Percentiles rank a stretch among this genome's conserved stretches.
These are phyloP conservation scores for Rhinolophus ferrumequinum DNA, from an alignment of 2,113 vertebrate species.

Conservation along the genomic window DNA sequence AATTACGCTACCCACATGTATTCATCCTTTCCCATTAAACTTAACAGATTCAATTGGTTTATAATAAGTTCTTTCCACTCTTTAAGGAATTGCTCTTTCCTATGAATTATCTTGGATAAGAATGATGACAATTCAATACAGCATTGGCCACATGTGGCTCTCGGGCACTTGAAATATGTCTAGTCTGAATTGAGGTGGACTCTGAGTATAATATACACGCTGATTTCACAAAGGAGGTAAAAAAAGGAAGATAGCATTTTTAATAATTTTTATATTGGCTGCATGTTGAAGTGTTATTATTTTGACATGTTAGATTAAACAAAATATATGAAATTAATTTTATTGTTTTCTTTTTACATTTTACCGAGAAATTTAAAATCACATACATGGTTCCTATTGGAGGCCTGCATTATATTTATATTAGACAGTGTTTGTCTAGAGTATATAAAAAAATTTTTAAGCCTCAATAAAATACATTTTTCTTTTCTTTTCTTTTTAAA, in stretches of 20 bases:
- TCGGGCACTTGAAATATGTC: neutral
- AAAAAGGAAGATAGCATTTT: neutral
- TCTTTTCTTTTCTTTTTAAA: too few species aligned
- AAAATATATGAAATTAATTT: conserved; percentile 21
- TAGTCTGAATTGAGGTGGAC: neutral
- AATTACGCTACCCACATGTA: neutral
- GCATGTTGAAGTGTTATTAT: neutral
- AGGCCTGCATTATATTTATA: neutral
- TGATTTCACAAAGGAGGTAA: neutral
- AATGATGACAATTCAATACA: neutral
- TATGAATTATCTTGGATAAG: neutral
- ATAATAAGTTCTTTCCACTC: neutral
- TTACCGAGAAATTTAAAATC: conserved; percentile 6
- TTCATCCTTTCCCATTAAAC: neutral
- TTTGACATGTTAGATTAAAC: neutral
- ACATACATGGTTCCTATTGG: neutral
- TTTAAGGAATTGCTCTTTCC: neutral
- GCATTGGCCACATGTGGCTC: neutral
- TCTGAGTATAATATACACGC: neutral
- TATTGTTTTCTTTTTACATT: neutral
- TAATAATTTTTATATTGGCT: neutral
- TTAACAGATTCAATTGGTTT: neutral
- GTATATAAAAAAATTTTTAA: neutral
- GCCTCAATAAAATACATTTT: neutral
- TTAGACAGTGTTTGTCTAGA: neutral